Evolutionary conservation across 37 sponge, comb jelly and placozoan genomes (phyloP).

Genomic region (Oopsacas minuta): DNA sequence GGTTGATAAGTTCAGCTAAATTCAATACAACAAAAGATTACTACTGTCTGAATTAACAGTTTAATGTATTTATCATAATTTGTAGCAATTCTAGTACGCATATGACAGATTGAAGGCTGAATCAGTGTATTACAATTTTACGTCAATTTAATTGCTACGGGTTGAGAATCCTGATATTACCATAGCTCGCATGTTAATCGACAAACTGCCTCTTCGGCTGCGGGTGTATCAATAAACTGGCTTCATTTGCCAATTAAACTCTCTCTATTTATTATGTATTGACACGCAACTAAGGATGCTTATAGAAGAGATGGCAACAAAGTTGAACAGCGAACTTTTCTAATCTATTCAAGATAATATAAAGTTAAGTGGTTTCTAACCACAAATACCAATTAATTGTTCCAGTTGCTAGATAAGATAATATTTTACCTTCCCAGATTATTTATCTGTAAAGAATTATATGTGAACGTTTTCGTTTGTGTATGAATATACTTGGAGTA

Average conservation of each 20-base stretch:
- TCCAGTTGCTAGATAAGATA: not conserved
- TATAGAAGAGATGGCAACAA: not conserved
- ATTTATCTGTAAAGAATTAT: too few species aligned
- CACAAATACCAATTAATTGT: not conserved
- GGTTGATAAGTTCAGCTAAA: not conserved
- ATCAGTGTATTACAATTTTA: not conserved
- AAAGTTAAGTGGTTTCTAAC: not conserved
- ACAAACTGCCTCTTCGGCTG: not conserved
- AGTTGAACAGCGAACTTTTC: not conserved
- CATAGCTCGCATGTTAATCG: not conserved
- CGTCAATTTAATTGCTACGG: constrained; percentile 2
- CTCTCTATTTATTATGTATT: not conserved
- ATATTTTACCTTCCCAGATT: too few species aligned
- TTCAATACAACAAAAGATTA: not conserved
- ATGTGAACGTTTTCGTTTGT: too few species aligned
- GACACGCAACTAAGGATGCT: not conserved
- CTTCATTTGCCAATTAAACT: not conserved
- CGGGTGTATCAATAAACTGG: not conserved
- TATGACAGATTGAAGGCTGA: not conserved
- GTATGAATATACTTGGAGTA: too few species aligned
- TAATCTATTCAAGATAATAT: not conserved
- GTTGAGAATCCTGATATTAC: not conserved
- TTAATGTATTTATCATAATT: not conserved
- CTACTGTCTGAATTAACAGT: not conserved
- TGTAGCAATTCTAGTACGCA: not conserved